Conservation (phyloP, 2,113 vertebrate genomes). For the Vidua macroura region DNA sequence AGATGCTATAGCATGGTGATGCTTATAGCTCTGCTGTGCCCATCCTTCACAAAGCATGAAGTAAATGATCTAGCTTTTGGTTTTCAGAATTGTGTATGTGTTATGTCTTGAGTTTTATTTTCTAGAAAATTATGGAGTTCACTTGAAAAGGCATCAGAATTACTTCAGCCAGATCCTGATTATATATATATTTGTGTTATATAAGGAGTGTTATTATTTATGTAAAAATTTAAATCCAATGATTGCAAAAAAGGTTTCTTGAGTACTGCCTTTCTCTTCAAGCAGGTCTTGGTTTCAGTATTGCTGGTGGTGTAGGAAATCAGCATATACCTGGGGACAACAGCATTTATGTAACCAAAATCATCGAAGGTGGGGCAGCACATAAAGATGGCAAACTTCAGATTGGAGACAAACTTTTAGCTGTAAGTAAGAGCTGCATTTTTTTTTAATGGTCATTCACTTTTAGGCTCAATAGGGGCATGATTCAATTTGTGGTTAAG, state of each 20-base stretch:
- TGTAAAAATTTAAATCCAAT: neutral
- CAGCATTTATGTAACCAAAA: conserved; percentile 98
- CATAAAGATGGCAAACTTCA: conserved; percentile 96
- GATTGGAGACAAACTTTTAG: conserved; percentile 97
- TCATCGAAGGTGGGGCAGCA: conserved; percentile 95
- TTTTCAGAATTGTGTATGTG: neutral
- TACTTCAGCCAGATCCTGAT: neutral
- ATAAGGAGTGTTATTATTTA: neutral
- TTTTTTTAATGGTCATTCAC: neutral
- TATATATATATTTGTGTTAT: neutral
- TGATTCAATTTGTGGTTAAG: neutral
- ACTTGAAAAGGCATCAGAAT: neutral
- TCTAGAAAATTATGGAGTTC: neutral
- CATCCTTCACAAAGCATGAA: neutral
- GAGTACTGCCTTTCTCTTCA: conserved; percentile 5
- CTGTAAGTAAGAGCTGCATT: conserved; percentile 76
- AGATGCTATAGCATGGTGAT: neutral
- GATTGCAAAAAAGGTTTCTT: neutral
- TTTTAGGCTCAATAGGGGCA: neutral
- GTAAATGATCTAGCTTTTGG: neutral
- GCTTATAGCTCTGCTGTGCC: neutral
- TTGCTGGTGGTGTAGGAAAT: conserved; percentile 97
- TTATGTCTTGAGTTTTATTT: neutral
- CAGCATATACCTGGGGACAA: conserved; percentile 99
- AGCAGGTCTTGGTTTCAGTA: conserved; percentile 97